Evolutionary conservation across 2,113 vertebrate genomes (phyloP).

Genomic region (Ameiurus melas): DNA sequence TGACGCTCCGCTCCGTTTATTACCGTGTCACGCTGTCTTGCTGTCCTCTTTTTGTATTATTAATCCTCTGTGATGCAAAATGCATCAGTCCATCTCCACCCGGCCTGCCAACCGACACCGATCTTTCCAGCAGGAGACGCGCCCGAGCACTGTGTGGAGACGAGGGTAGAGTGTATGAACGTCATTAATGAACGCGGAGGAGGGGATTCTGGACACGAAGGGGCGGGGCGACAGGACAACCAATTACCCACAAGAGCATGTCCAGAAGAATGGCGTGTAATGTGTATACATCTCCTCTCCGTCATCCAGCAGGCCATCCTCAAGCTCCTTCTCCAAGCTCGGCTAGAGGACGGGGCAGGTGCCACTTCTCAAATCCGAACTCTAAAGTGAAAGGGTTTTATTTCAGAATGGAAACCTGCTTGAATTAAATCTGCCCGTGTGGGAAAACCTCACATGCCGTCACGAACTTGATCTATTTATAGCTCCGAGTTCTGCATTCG

Average conservation of each 20-base stretch:
- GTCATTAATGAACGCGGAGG: background rate
- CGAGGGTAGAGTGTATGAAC: background rate
- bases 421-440: too few relatives aligned
- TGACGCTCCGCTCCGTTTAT: background rate
- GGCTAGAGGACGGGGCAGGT: too few relatives aligned
- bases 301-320: too few relatives aligned
- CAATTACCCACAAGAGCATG: background rate
- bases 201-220: background rate
- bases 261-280: background rate
- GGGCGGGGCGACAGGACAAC: background rate
- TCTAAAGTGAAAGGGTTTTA: too few relatives aligned
- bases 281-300: background rate
- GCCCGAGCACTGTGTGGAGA: too few relatives aligned
- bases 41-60: constrained; percentile 23
- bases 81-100: constrained; percentile 17
- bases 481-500: too few relatives aligned
- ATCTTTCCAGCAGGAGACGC: background rate
- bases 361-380: too few relatives aligned
- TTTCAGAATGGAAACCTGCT: too few relatives aligned
- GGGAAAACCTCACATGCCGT: too few relatives aligned
- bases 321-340: too few relatives aligned
- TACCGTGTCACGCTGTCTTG: background rate
- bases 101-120: background rate
- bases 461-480: too few relatives aligned
- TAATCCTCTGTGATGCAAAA: constrained; percentile 41